Base-by-base conservation (phyloP, 2,797 vertebrate species). In the Peromyscus eremicus region DNA sequence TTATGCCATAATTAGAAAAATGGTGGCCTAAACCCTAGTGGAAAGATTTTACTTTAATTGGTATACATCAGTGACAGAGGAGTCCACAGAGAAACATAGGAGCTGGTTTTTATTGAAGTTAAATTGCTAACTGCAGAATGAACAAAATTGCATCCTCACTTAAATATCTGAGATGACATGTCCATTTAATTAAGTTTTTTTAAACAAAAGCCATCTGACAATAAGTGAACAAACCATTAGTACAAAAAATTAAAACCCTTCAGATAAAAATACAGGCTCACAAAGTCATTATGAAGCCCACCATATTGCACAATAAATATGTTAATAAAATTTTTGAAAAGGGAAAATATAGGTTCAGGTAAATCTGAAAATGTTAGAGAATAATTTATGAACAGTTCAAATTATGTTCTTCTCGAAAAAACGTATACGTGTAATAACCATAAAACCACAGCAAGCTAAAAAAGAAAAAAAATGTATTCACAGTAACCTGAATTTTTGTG, bases 1-100 rank as follows among this genome's bases (percentile, higher is more conserved):
- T 98, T 96, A 91, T 46, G 92, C 92, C 94, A 96, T 97, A 98
- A 98, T 98, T 98, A 98, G 98, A 98, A 98, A 98, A 98, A 98
- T 80, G 92, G 97, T 98, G 62, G 55, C 92, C 81, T 97, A 97
- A 97, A 95, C 91, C 97, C 95, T 95, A 89, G 62, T 81, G 90
- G 97, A 97, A 97, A 98, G 93, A 97, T 92, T 55, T 85, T 86
- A 83, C 75, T 95, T 93, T 98, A 98, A 98, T 97, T 98, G 97
- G 97, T 95, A 96, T 93, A 98, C 97, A 97, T 98, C 98, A 98
- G 93, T 97, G 71, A 96, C 97, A 96, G 62, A 97, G 43, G 98
- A 98, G 89, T 94, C 97, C 96, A 86, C 16, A 5, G 97, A 98
- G 97, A 98, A 86, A 87, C 94, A 27, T 76, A 79, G 60, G 43